Evolutionary conservation across 2,113 vertebrate genomes (phyloP).

Genomic region (Phaethon lepturus): DNA sequence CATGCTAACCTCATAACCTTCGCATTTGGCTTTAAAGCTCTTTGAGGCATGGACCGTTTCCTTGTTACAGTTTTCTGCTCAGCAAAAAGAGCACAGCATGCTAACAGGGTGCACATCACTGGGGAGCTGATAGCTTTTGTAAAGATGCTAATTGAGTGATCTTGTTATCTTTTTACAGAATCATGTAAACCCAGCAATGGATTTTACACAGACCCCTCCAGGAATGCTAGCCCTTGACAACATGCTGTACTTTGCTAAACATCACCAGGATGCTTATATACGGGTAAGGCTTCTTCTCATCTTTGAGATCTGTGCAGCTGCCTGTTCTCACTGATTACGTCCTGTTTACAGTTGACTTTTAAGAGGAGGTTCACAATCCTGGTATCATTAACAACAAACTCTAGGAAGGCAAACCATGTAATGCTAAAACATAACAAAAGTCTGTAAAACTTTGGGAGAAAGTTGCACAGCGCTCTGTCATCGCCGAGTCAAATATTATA

Average conservation of each 20-base stretch:
- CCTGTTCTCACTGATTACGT: neutral
- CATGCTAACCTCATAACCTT: neutral
- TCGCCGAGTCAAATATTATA: neutral
- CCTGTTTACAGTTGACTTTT: neutral
- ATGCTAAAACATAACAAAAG: neutral
- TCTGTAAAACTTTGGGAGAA: neutral
- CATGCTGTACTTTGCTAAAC: constrained; percentile 96
- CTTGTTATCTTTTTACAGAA: constrained; percentile 79
- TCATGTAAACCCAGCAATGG: constrained; percentile 97
- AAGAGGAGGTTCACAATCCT: neutral
- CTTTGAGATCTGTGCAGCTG: neutral
- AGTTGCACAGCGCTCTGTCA: neutral
- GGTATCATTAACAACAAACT: neutral
- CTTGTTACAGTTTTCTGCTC: neutral
- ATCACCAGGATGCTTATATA: constrained; percentile 95
- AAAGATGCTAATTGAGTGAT: neutral
- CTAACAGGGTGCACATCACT: rapidly evolving
- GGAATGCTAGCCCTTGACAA: constrained; percentile 98
- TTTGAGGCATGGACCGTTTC: neutral
- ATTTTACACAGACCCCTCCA: constrained; percentile 97
- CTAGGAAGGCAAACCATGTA: neutral
- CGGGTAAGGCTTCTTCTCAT: constrained; percentile 80
- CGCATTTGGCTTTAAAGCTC: neutral
- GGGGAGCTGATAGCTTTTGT: neutral
- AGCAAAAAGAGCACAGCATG: neutral